Conservation (phyloP, 2,113 vertebrate genomes). For the Hypomesus transpacificus region DNA sequence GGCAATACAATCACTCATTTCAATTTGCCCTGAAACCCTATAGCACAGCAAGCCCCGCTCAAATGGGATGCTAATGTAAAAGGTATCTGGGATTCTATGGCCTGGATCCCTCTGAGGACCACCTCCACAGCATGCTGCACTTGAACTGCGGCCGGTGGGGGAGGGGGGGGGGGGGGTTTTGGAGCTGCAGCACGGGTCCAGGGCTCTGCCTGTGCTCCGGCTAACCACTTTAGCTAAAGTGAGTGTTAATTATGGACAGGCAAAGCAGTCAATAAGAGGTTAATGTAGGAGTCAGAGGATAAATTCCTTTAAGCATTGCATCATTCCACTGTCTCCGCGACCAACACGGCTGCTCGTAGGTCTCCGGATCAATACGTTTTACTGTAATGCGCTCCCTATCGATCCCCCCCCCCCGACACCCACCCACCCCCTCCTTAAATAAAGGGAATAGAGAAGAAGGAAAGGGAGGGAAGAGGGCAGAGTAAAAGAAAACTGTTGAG, state of each 20-base stretch:
- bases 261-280: slow-evolving; percentile 99
- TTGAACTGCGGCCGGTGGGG: slow-evolving; percentile 62
- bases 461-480: slow-evolving; percentile 26
- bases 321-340: slow-evolving; percentile 91
- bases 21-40: slow-evolving; percentile 79
- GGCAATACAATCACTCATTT: slow-evolving; percentile 81
- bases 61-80: slow-evolving; percentile 79
- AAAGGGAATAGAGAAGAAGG: slow-evolving; percentile 38
- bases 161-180: neutral
- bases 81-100: slow-evolving; percentile 74
- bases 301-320: slow-evolving; percentile 96
- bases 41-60: slow-evolving; percentile 63
- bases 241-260: slow-evolving; percentile 99
- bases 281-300: slow-evolving; percentile 99
- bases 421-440: slow-evolving; percentile 54
- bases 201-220: slow-evolving; percentile 74
- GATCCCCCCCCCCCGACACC: slow-evolving; percentile 67
- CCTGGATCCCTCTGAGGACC: slow-evolving; percentile 65
- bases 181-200: slow-evolving; percentile 33
- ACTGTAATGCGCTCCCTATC: slow-evolving; percentile 92
- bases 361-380: slow-evolving; percentile 98
- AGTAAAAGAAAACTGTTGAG: slow-evolving; percentile 33
- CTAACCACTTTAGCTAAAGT: slow-evolving; percentile 98
- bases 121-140: slow-evolving; percentile 55
- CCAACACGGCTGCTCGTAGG: slow-evolving; percentile 79